These are phyloP conservation scores for Eumaeus atala DNA, from an alignment of 1,140 invertebrate species.

Conservation along the genomic window DNA sequence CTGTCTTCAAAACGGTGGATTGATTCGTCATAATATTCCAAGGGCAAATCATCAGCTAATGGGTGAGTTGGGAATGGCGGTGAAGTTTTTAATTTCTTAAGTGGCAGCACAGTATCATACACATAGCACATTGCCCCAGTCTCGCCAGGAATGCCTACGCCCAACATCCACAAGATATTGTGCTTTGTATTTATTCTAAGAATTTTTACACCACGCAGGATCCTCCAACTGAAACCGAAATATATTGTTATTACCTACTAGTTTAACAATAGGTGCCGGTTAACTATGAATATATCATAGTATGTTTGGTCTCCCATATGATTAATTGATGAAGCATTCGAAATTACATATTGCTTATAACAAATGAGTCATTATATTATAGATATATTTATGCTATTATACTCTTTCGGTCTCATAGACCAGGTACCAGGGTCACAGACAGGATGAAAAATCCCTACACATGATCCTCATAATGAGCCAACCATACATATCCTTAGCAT, in stretches of 20 bases:
- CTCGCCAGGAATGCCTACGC: constrained; percentile 86
- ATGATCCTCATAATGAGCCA: too few relatives aligned
- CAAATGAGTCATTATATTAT: too few relatives aligned
- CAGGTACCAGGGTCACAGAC: too few relatives aligned
- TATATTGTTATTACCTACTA: not conserved
- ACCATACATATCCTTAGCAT: too few relatives aligned
- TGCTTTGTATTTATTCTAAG: constrained; percentile 94
- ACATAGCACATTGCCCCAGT: constrained; percentile 87
- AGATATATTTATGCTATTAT: too few relatives aligned
- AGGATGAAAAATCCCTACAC: too few relatives aligned
- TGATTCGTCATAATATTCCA: constrained; percentile 83
- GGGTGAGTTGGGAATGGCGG: constrained; percentile 90
- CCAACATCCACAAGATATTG: constrained; percentile 92
- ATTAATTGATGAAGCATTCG: too few relatives aligned
- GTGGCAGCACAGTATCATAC: constrained; percentile 84
- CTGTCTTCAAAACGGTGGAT: constrained; percentile 82
- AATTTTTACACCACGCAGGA: constrained; percentile 85
- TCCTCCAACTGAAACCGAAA: constrained; percentile 76
- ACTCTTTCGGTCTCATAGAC: too few relatives aligned
- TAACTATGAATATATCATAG: too few relatives aligned
- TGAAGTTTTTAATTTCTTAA: constrained; percentile 74
- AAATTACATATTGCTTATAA: too few relatives aligned
- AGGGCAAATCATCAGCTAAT: constrained; percentile 74
- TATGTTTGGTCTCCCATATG: too few relatives aligned
- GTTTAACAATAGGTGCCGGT: not conserved